Conservation (phyloP, 2,888 invertebrate genomes). For the Crioceris asparagi region DNA sequence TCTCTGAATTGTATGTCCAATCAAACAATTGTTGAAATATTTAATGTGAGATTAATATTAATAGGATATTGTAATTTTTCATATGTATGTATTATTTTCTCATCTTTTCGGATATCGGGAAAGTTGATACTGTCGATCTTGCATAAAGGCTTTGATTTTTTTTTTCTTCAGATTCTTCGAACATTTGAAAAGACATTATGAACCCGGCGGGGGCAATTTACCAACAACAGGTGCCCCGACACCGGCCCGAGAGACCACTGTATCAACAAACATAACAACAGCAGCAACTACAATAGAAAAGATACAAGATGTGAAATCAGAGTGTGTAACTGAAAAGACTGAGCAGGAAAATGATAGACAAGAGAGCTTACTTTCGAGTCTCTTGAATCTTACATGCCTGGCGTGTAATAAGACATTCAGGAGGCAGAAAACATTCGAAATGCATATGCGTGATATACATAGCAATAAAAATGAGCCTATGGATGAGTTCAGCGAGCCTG, state of each 20-base stretch:
- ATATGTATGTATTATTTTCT: not conserved
- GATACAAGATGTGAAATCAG: slow-evolving; percentile 4
- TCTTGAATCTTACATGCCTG: slow-evolving; percentile 33
- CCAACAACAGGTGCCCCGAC: slow-evolving; percentile 10
- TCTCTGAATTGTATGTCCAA: no score
- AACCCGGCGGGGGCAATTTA: slow-evolving; percentile 39
- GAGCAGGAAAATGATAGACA: slow-evolving; percentile 17
- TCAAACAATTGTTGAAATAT: no score
- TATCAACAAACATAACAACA: slow-evolving; percentile 9
- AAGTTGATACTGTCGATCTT: no score
- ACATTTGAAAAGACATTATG: slow-evolving; percentile 74
- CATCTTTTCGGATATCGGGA: not conserved
- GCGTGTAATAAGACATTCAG: slow-evolving; percentile 47
- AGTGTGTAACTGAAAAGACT: slow-evolving; percentile 3
- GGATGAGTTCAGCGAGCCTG: slow-evolving; percentile 75
- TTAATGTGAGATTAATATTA: no score
- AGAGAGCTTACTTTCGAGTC: slow-evolving; percentile 28
- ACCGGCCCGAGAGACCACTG: slow-evolving; percentile 4
- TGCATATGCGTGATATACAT: slow-evolving; percentile 50
- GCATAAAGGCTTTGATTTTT: no score
- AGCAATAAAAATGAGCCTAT: slow-evolving; percentile 38
- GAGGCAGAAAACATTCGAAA: slow-evolving; percentile 52
- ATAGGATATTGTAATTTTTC: no score
- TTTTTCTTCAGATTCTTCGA: slow-evolving; percentile 55
- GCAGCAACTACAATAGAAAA: no score